These are phyloP conservation scores for Sander lucioperca DNA, from an alignment of 2,113 vertebrate genomes.

Conservation along the genomic window DNA sequence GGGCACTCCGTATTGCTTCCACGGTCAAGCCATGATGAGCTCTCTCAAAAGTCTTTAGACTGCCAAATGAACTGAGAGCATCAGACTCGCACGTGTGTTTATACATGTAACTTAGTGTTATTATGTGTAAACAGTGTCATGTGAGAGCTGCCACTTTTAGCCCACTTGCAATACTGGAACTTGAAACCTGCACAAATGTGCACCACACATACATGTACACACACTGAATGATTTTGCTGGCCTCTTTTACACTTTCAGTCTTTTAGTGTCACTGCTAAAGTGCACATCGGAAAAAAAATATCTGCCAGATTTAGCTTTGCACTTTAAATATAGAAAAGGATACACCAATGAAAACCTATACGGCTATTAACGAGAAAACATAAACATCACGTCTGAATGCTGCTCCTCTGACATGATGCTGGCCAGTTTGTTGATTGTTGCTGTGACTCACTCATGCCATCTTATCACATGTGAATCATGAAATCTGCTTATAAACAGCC, in stretches of 20 bases:
- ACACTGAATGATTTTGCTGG: conserved; percentile 30
- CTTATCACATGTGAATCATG: conserved; percentile 37
- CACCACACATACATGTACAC: conserved; percentile 5
- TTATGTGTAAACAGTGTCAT: conserved; percentile 76
- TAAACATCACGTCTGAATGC: conserved; percentile 54
- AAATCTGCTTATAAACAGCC: conserved; percentile 25
- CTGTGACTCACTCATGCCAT: conserved; percentile 24
- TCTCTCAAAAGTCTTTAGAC: conserved; percentile 19
- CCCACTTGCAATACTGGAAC: conserved; percentile 59
- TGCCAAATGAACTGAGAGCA: conserved; percentile 36
- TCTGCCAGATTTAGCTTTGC: conserved; percentile 66
- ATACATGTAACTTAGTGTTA: conserved; percentile 54
- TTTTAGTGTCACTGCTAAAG: conserved; percentile 47
- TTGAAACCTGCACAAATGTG: conserved; percentile 48
- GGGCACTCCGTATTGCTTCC: conserved; percentile 23
- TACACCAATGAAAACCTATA: conserved; percentile 59
- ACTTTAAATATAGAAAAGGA: conserved; percentile 71
- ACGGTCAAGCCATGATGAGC: conserved; percentile 6
- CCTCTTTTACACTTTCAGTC: conserved; percentile 46
- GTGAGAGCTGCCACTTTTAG: conserved; percentile 57
- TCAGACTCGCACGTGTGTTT: conserved; percentile 52
- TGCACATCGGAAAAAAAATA: conserved; percentile 72
- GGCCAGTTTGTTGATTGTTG: conserved; percentile 15
- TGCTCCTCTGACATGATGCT: conserved; percentile 33
- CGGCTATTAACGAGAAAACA: conserved; percentile 60